Evolutionary conservation across 2,888 invertebrate genomes (phyloP).

Genomic region (Aricia artaxerxes): DNA sequence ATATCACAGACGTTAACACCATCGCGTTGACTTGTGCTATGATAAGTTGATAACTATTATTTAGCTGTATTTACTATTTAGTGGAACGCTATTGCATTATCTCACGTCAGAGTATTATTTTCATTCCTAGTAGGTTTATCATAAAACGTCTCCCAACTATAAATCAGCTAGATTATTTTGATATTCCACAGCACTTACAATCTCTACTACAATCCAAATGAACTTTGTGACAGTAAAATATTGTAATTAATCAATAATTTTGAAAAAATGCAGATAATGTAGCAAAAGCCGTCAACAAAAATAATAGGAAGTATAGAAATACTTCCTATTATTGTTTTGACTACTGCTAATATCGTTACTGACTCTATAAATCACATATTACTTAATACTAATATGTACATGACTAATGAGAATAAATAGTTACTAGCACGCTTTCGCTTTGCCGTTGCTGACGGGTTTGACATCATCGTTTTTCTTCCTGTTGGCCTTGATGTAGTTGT

Average conservation of each 20-base stretch:
- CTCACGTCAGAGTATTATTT: neutral
- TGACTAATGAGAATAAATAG: neutral
- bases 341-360: neutral
- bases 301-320: too few species aligned
- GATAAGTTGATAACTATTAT: neutral
- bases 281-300: neutral
- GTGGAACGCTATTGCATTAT: neutral
- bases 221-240: neutral
- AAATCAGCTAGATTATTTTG: neutral
- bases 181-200: neutral
- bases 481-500: slow-evolving; percentile 78
- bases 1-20: slow-evolving; percentile 3
- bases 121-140: neutral
- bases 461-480: slow-evolving; percentile 26
- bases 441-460: neutral
- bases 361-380: neutral
- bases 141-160: neutral
- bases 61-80: neutral
- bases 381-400: slow-evolving; percentile 30
- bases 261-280: neutral
- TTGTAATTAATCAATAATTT: neutral
- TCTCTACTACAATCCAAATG: neutral
- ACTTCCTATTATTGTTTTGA: neutral
- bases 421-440: slow-evolving; percentile 8
- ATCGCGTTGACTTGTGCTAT: neutral